Evolutionary conservation across 53 echinoderm and acorn worm genomes (phyloP), one percentile per base, ranked within the genome.

Genomic region (Luidia sarsii): DNA sequence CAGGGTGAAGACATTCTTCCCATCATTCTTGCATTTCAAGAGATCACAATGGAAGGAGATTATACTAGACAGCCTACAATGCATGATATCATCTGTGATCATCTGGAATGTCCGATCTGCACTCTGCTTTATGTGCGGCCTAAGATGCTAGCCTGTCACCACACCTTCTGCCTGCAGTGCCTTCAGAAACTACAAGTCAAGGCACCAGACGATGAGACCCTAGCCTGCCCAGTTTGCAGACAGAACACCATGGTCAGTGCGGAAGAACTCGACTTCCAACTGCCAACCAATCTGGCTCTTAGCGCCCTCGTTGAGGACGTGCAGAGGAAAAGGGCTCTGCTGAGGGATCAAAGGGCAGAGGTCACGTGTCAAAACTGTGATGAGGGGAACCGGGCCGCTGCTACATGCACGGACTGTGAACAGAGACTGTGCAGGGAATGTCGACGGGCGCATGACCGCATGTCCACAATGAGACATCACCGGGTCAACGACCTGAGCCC

Each of bases 381-480:
- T 35, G 57, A 57, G 36, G 39, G 48, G 20, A 56, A 37, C 27
- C 53, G 36, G 33, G 81, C 81, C 23, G 33, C 30, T 31, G 50
- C 54, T 22, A 33, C 32, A 13, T 81, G 81, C 36, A 39, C 48
- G 27, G 81, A 66, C 20, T 61, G 62, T 18, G 35, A 30, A 15
- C 6, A 24, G 0, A 66, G 37, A 8, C 18, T 64, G 19, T 65
- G 66, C 54, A 23, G 24, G 31, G 67, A 37, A 4, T 81, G 81
- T 55, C 50, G 67, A 32, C 35, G 37, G 8, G 81, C 81, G 5
- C 81, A 81, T 65, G 37, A 52, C 13, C 81, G 81, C 4, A 25
- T 81, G 81, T 33, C 28, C 6, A 19, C 53, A 6, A 51, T 65
- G 33, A 67, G 52, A 37, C 28, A 36, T 35, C 81, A 81, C 60